These are phyloP conservation scores for Hesperophylax magnus DNA, from an alignment of 1,140 invertebrate genomes.

Conservation along the genomic window DNA sequence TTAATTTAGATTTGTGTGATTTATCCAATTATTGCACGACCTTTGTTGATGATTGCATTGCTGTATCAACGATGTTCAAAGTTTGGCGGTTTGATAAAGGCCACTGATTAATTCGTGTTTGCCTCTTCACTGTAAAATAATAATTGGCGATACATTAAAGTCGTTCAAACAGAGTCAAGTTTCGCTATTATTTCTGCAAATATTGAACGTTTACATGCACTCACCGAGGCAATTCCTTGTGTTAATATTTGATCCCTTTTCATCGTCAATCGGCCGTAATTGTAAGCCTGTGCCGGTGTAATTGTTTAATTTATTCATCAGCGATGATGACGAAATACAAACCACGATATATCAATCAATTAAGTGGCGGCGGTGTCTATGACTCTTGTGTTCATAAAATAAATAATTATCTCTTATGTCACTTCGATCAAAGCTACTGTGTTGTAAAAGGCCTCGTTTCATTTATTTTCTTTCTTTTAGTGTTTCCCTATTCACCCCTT, in stretches of 20 bases:
- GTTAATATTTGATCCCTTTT: constrained; percentile 35
- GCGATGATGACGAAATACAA: background rate
- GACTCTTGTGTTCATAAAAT: background rate
- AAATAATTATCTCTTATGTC: background rate
- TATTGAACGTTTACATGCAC: constrained; percentile 35
- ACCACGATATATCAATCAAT: constrained; percentile 1
- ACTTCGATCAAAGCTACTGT: background rate
- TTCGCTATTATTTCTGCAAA: constrained; percentile 19
- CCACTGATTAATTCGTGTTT: too few species aligned
- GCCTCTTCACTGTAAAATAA: background rate
- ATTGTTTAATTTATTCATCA: constrained; percentile 10
- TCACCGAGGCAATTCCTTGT: constrained; percentile 3
- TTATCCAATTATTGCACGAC: too few species aligned
- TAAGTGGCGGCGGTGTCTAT: background rate
- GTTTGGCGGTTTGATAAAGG: too few species aligned
- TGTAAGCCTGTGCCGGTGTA: background rate
- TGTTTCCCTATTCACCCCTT: too few species aligned
- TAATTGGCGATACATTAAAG: constrained; percentile 10
- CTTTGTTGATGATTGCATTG: too few species aligned
- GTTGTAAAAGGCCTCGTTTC: too few species aligned
- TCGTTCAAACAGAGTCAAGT: constrained; percentile 23
- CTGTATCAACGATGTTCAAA: too few species aligned
- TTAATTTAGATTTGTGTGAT: too few species aligned
- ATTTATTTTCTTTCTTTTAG: too few species aligned
- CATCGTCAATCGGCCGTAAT: background rate